Percentiles rank a stretch among this genome's conserved stretches.
These are phyloP conservation scores for Salvelinus alpinus DNA, from an alignment of 2,113 vertebrate species.

Conservation along the genomic window DNA sequence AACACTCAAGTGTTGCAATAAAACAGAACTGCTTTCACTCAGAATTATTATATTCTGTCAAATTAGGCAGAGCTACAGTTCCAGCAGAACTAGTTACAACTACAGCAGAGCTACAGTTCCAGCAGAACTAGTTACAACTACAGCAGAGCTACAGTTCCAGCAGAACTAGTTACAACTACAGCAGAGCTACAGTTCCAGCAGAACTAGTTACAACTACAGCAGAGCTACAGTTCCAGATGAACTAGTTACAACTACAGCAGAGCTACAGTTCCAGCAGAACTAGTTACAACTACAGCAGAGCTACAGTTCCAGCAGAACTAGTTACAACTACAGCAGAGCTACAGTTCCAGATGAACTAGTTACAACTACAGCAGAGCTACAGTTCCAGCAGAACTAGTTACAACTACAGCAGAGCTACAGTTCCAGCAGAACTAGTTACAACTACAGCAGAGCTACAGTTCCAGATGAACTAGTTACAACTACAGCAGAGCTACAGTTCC, in stretches of 20 bases:
- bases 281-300: no score
- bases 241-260: not conserved
- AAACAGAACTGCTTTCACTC: slow-evolving; percentile 3
- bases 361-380: not conserved
- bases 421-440: no score
- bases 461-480: not conserved
- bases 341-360: not conserved
- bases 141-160: not conserved
- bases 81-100: not conserved
- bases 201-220: not conserved
- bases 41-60: no score
- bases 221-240: not conserved
- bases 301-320: not conserved
- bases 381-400: not conserved
- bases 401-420: not conserved
- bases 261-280: no score
- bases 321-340: not conserved
- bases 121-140: not conserved
- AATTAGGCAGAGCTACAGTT: not conserved
- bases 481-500: slow-evolving; percentile 4
- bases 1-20: slow-evolving; percentile 10
- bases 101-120: not conserved
- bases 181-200: not conserved
- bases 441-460: not conserved
- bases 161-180: not conserved